phyloP scores from a whole-genome alignment of 2,797 vertebrate genomes.

The Merluccius polli region DNA sequence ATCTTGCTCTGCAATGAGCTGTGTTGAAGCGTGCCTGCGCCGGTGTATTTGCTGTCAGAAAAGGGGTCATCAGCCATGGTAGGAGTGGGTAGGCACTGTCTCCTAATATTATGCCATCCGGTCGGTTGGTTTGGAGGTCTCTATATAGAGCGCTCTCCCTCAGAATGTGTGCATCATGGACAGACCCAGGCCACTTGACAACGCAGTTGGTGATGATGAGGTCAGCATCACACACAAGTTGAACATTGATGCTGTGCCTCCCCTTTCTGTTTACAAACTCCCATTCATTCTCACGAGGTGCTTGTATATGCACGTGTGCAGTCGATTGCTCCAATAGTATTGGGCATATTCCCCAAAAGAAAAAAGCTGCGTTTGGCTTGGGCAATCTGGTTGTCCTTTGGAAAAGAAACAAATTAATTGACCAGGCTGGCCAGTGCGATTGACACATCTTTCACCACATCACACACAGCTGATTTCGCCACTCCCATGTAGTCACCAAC shows the following conservation, averaged over 20 bases:
- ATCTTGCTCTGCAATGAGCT: conserved; percentile 28
- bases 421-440: conserved; percentile 29
- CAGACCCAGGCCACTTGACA: conserved; percentile 26
- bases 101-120: conserved; percentile 17
- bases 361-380: conserved; percentile 31
- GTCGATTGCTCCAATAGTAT: conserved; percentile 30
- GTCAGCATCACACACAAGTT: conserved; percentile 3
- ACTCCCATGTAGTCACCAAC: conserved; percentile 32
- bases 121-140: conserved; percentile 20
- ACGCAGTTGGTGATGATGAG: conserved; percentile 27
- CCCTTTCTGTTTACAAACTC: conserved; percentile 14
- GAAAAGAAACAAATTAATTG: conserved; percentile 36
- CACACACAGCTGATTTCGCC: conserved; percentile 29
- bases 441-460: conserved; percentile 35
- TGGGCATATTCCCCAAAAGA: too few species aligned
- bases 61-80: conserved; percentile 28
- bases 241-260: not conserved
- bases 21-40: conserved; percentile 11
- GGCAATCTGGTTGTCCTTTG: conserved; percentile 31
- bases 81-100: conserved; percentile 28
- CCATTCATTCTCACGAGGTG: conserved; percentile 19
- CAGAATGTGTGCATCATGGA: conserved; percentile 24
- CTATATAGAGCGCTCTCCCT: conserved; percentile 12
- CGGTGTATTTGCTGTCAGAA: conserved; percentile 15
- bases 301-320: conserved; percentile 26